A percentile compares a stretch with the other conserved stretches of the same genome.
Conservation (phyloP, 2,113 vertebrate species). For the Pleuronectes platessa region DNA sequence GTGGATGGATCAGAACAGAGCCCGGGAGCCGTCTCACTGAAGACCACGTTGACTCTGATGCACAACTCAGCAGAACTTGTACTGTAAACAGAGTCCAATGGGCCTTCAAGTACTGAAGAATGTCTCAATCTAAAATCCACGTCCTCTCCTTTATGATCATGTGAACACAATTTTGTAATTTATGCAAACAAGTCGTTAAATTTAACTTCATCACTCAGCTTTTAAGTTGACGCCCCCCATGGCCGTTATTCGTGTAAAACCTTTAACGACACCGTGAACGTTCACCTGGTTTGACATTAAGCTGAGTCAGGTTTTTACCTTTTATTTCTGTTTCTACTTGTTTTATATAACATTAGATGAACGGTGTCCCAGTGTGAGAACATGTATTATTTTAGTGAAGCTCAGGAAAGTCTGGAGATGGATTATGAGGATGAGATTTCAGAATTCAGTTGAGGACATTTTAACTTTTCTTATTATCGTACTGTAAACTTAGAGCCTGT, state of each 20-base stretch:
- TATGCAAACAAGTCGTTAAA: conserved; percentile 6
- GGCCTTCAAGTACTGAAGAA: too few species aligned
- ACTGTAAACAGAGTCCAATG: background rate
- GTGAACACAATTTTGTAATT: background rate
- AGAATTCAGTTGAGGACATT: background rate
- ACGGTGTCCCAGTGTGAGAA: background rate
- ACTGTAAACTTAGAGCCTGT: conserved; percentile 4
- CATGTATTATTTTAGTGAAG: too few species aligned
- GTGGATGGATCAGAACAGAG: background rate
- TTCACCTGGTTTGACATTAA: background rate
- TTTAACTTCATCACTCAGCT: background rate
- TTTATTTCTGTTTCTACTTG: conserved; percentile 3
- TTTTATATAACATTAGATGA: background rate
- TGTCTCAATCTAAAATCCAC: background rate
- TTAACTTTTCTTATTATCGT: background rate
- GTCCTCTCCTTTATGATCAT: background rate
- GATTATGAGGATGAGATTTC: background rate
- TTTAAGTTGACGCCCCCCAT: background rate
- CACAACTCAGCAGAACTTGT: background rate
- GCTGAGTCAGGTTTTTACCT: background rate
- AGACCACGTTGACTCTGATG: background rate
- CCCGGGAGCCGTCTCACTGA: conserved; percentile 26
- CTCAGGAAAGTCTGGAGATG: conserved; percentile 7
- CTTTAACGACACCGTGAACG: conserved; percentile 5
- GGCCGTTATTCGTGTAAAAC: background rate